Conservation (phyloP, 2,888 invertebrate genomes). For the Acleris holmiana region DNA sequence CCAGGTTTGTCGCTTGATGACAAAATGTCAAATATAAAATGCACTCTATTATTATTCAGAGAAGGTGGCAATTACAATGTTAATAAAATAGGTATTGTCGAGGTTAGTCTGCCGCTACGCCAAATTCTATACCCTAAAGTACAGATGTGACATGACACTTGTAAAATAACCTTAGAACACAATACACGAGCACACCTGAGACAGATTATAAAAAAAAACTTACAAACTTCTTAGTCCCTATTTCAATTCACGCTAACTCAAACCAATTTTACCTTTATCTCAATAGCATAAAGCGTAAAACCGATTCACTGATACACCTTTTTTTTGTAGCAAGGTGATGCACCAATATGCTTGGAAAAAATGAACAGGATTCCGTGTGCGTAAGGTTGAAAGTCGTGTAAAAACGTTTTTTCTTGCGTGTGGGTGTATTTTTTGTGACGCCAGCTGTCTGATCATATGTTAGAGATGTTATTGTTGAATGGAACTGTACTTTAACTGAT, state of each 20-base stretch:
- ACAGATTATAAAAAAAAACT: constrained; percentile 9
- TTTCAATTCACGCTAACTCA: neutral
- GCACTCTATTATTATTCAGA: too few relatives aligned
- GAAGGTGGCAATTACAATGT: too few relatives aligned
- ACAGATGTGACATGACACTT: constrained; percentile 23
- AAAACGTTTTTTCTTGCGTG: constrained; percentile 51
- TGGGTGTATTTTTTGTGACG: constrained; percentile 40
- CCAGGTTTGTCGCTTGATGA: too few relatives aligned
- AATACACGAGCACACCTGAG: constrained; percentile 28
- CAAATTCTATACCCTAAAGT: neutral
- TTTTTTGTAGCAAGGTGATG: constrained; percentile 17
- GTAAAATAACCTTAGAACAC: constrained; percentile 3
- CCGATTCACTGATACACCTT: neutral
- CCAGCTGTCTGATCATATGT: constrained; percentile 79
- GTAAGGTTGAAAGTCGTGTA: constrained; percentile 32
- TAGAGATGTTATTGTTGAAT: constrained; percentile 48
- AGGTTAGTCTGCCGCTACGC: too few relatives aligned
- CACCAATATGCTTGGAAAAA: neutral
- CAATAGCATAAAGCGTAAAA: neutral
- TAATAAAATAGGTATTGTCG: too few relatives aligned
- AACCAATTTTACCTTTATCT: neutral
- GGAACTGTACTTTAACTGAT: constrained; percentile 75
- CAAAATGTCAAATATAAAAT: too few relatives aligned
- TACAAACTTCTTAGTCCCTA: constrained; percentile 2
- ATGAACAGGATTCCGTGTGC: neutral